Conservation (phyloP, 1,140 invertebrate species). For the Cotesia vestalis region DNA sequence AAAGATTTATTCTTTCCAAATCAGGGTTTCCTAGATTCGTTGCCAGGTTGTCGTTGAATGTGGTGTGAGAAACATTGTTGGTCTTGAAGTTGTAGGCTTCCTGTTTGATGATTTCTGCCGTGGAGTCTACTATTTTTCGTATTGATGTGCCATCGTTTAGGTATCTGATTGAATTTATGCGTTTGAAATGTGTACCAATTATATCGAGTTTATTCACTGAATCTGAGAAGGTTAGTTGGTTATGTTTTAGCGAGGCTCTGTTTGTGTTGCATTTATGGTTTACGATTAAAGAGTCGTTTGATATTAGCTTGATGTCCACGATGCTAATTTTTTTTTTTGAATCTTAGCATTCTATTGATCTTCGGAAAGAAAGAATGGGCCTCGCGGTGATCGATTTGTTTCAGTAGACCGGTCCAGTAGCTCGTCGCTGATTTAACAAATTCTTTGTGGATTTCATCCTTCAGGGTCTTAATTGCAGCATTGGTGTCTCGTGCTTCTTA, state of each 20-base stretch:
- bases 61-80: background rate
- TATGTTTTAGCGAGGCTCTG: background rate
- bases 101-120: background rate
- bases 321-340: constrained; percentile 3
- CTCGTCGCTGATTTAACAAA: background rate
- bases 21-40: background rate
- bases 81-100: background rate
- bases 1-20: background rate
- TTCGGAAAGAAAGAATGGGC: constrained; percentile 19
- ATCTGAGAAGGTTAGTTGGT: background rate
- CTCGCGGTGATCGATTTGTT: constrained; percentile 20
- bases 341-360: constrained; percentile 27
- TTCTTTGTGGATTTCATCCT: constrained; percentile 4
- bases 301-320: constrained; percentile 20
- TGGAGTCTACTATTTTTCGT: background rate
- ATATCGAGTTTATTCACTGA: constrained; percentile 13
- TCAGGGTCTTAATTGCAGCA: constrained; percentile 7
- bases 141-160: constrained; percentile 7
- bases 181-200: constrained; percentile 15
- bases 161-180: constrained; percentile 22
- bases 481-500: background rate
- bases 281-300: background rate
- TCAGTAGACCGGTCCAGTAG: constrained; percentile 7
- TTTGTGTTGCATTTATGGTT: background rate
- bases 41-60: background rate